Evolutionary conservation across 2,113 vertebrate genomes (phyloP), one percentile per base, ranked within the genome.

Genomic region (Rhabdomys dilectus): DNA sequence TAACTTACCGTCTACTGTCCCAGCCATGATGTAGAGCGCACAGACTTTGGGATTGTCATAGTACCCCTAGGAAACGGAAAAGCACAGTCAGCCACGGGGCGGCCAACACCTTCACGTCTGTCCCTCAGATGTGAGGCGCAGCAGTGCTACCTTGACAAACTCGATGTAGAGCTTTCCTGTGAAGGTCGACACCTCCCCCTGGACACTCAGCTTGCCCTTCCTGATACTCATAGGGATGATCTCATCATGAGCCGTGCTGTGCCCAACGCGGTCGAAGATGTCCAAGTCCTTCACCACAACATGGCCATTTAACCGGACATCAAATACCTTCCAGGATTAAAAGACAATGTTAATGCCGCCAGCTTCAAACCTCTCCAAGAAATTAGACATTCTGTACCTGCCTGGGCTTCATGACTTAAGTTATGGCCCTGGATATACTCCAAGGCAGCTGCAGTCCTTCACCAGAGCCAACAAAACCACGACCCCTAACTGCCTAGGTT

Each of bases 31-130:
- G 80, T 99, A 99, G 16, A 99, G 99, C 17, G 99, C 99, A 96
- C 99, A 99, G 95, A 99, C 98, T 98, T 99, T 99, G 0, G 99
- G 99, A 98, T 99, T 99, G 98, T 99, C 99, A 96, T 99, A 99
- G 98, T 99, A 99, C 98, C 99, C 99, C 99, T 99, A 98, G 31
- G 94, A 89, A 97, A 98, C 64, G 16, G 24, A 91, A 98, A 89
- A 91, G 19, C 72, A 36, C 4, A 2, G 92, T 97, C 78, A 98
- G 48, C 21, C n/a, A 53, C 10, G 24, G 1, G 22, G 66, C n/a
- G 68, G 56, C 82, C 42, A 60, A 16, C 7, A 51, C 1, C 9
- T 22, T 39, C 78, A 64, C 21, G 4, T 45, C 51, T 64, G 73
- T 91, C 45, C 76, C 77, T 89, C 2, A 1, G 78, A 53, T 4